phyloP scores from a whole-genome alignment of 2,797 vertebrate genomes.

The Orientallactaga sibirica region DNA sequence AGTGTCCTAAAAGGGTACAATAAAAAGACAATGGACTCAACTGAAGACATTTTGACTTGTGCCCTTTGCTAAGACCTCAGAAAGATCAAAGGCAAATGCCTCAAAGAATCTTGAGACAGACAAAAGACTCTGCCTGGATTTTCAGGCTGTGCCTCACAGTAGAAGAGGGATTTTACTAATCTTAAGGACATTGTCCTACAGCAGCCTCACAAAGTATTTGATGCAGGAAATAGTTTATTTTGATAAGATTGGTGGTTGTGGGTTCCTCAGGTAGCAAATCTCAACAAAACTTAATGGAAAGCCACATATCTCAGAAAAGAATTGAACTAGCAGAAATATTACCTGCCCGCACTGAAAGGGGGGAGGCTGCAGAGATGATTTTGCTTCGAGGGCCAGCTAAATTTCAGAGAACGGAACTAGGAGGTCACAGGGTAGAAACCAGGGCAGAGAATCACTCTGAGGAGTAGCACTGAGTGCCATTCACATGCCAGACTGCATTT shows the following conservation, averaged over 20 bases:
- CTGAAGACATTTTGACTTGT: constrained; percentile 32
- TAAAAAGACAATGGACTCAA: constrained; percentile 20
- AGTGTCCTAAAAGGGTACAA: background rate
- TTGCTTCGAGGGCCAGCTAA: background rate
- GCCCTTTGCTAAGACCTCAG: constrained; percentile 51
- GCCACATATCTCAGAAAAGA: constrained; percentile 32
- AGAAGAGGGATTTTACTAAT: constrained; percentile 33
- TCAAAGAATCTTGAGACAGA: constrained; percentile 41
- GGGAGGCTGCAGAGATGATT: background rate
- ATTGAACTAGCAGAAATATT: background rate
- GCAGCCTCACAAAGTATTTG: background rate
- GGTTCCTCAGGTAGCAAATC: background rate
- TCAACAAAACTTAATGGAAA: constrained; percentile 37
- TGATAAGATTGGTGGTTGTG: constrained; percentile 23
- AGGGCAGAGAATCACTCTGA: background rate
- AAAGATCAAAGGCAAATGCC: constrained; percentile 48
- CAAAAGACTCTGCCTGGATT: background rate
- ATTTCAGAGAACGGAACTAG: constrained; percentile 36
- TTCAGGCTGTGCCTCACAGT: background rate
- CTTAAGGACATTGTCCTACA: background rate
- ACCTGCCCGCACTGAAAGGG: background rate
- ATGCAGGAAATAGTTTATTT: constrained; percentile 4
- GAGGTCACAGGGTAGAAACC: background rate
- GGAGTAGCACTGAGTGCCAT: background rate
- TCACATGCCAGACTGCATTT: background rate